Evolutionary conservation across 2,113 vertebrate species (phyloP), one percentile per base, ranked within the genome.

Genomic region (Aspiorhynchus laticeps): DNA sequence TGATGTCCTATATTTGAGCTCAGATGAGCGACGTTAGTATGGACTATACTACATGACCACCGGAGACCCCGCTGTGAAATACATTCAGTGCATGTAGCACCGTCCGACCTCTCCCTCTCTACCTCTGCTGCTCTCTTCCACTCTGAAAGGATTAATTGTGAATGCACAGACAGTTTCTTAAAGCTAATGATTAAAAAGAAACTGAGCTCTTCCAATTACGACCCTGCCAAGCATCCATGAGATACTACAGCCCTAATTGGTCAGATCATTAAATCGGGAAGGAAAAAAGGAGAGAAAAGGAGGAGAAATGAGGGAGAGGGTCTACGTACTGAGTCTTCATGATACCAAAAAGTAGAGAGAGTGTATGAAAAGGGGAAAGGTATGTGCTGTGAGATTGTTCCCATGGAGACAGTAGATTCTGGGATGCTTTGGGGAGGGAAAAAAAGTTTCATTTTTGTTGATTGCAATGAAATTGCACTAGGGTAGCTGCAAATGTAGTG

Each of bases 101-200:
- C 19, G 12, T 2, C 65, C 43, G 65, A 83, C 81, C 0, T 79
- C 41, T 51, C 7, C 82, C 53, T 71, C 85, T 85, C 74, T 87
- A 59, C 63, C 80, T 84, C 73, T 78, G 48, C 63, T 61, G 19
- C 63, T 81, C 41, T 80, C 69, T 80, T 67, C 38, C 26, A 65
- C 78, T 88, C 80, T 65, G 65, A 83, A 86, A 80, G 24, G 76
- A 85, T 89, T 79, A 82, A 86, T 86, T 90, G 84, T 89, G 59
- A 75, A 89, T 85, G 77, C 76, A 89, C 51, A 87, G 84, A 88
- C 63, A 78, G 31, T 83, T 81, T 86, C 79, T 86, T 73, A 81
- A 86, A 88, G 56, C 69, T 85, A 87, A 89, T 89, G 84, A 83
- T 86, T 84, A 83, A 85, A 85, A 77, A 89, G 63, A 91, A 84